phyloP scores from a whole-genome alignment of 2,888 invertebrate species.

The Lordiphosa andalusiaca region DNA sequence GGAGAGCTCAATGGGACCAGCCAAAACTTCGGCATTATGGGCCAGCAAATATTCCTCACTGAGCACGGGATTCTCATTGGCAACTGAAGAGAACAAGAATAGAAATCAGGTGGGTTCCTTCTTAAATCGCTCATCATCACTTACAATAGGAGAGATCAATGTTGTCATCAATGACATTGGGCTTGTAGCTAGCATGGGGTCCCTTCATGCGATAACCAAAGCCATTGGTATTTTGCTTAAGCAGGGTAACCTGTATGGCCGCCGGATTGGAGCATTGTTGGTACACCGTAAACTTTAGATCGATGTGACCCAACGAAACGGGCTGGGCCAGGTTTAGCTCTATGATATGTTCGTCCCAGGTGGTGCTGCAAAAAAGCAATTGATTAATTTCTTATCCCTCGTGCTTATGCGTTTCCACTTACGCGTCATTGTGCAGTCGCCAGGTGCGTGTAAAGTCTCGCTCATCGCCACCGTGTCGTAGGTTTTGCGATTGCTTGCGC shows the following conservation, averaged over 20 bases:
- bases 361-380: slow-evolving; percentile 81
- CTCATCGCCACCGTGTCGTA: slow-evolving; percentile 84
- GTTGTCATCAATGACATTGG: slow-evolving; percentile 80
- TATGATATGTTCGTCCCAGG: slow-evolving; percentile 96
- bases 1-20: slow-evolving; percentile 91
- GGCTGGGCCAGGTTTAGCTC: slow-evolving; percentile 92
- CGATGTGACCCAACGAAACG: slow-evolving; percentile 91
- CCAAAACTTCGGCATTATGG: slow-evolving; percentile 94
- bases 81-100: slow-evolving; percentile 49
- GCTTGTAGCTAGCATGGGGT: slow-evolving; percentile 76
- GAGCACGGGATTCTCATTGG: slow-evolving; percentile 87
- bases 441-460: slow-evolving; percentile 90
- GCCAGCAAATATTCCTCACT: slow-evolving; percentile 91
- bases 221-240: slow-evolving; percentile 86
- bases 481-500: slow-evolving; percentile 91
- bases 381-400: background rate
- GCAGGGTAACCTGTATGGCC: slow-evolving; percentile 87
- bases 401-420: slow-evolving; percentile 47
- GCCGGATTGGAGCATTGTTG: slow-evolving; percentile 88
- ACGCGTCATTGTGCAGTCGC: slow-evolving; percentile 92
- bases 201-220: slow-evolving; percentile 83
- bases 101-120: background rate
- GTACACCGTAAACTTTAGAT: slow-evolving; percentile 92
- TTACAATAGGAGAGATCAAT: slow-evolving; percentile 66
- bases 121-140: slow-evolving; percentile 3